Conservation (phyloP, 1,140 invertebrate genomes). For the Psix sp. region DNA sequence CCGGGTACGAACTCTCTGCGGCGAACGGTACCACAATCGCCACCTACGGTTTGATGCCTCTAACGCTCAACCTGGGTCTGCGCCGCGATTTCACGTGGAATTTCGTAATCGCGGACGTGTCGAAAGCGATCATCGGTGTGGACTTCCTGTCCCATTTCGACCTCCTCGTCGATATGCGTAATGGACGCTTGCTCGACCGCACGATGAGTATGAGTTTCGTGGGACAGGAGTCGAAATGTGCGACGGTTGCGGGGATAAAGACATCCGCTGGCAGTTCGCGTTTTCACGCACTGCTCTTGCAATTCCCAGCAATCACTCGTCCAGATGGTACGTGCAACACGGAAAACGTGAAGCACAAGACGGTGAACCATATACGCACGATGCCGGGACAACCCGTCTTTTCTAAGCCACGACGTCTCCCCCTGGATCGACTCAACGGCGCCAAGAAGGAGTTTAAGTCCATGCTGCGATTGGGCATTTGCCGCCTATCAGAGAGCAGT, state of each 20-base stretch:
- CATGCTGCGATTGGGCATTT: constrained; percentile 59
- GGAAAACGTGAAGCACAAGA: neutral
- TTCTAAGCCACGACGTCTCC: constrained; percentile 64
- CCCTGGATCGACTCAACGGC: constrained; percentile 59
- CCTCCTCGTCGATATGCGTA: neutral
- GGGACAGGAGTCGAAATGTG: neutral
- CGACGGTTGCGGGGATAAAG: neutral
- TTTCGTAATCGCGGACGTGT: too few species aligned
- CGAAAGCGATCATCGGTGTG: neutral
- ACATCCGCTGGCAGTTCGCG: neutral
- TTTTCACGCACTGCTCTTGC: constrained; percentile 8
- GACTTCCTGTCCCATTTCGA: neutral
- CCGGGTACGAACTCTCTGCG: neutral
- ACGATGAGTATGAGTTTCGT: neutral
- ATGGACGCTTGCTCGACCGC: neutral
- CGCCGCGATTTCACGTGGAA: too few species aligned
- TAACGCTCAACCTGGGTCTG: too few species aligned
- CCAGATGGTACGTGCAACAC: constrained; percentile 4
- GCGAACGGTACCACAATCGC: neutral
- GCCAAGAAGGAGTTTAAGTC: constrained; percentile 7
- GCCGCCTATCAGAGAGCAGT: constrained; percentile 55
- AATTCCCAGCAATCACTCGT: constrained; percentile 19
- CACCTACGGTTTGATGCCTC: too few species aligned
- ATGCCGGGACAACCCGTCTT: constrained; percentile 65
- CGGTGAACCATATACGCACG: neutral